Base-by-base conservation (phyloP, 2,797 vertebrate species). In the Dromococcyx pavoninus region DNA sequence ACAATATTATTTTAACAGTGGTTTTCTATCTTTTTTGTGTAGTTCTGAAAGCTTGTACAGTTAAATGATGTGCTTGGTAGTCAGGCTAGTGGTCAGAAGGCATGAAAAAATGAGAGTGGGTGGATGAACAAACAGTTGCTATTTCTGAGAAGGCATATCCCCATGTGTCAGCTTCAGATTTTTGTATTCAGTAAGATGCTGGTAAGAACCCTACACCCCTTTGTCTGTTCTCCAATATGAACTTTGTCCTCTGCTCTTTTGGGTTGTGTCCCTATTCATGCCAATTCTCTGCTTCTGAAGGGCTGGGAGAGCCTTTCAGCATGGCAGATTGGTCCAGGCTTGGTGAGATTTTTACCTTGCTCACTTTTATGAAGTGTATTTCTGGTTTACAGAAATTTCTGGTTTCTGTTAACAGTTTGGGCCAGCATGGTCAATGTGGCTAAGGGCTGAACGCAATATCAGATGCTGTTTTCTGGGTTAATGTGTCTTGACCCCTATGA, bases 81-180 rank as follows among this genome's bases (percentile, higher is more conserved):
- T 35, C 14, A 39, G 37, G 37, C 13, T 35, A 28, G 54, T 14
- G 39, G 43, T 92, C n/a, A 43, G 53, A 37, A 62, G 32, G 10
- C 8, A 2, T n/a, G 30, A 46, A 61, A 50, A 57, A 65, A 16
- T 28, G 25, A 25, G 44, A 33, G 22, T 15, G 15, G 27, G 37
- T 35, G 16, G 7, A 13, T 46, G 17, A 64, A 18, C 25, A 62
- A 57, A 72, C 19, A 48, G 10, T 30, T 61, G 28, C 43, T 56
- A 15, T 70, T 75, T 66, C 41, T 71, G 64, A 39, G 64, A 30
- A 48, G 13, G 28, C 18, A 32, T 33, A 24, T 89, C 81, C 58
- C n/a, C 25, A 19, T 0, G 0, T 30, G 12, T 58, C 35, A 41
- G 1, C 21, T 53, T 62, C 2, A 23, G 5, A 6, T 11, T n/a